These are phyloP conservation scores for Acropternis orthonyx DNA, from an alignment of 2,797 vertebrate genomes.

Conservation along the genomic window DNA sequence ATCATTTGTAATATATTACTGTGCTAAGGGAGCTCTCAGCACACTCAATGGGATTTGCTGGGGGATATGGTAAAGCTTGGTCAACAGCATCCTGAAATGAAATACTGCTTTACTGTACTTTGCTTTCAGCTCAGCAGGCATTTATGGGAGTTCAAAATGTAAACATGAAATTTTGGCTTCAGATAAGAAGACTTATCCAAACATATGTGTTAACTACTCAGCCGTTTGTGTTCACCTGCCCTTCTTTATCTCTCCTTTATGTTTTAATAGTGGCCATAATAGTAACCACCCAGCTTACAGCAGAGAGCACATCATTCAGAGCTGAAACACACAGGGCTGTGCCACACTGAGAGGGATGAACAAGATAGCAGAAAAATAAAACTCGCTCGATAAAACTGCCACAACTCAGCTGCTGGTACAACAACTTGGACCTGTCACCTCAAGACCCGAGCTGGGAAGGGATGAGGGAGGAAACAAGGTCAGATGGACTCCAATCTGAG, in stretches of 20 bases:
- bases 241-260: slow-evolving; percentile 11
- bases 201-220: not conserved
- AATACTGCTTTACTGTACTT: not conserved
- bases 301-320: not conserved
- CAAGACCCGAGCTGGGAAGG: not conserved
- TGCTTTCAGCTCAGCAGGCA: not conserved
- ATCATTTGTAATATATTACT: not conserved
- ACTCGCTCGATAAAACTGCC: not conserved
- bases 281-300: not conserved
- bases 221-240: not conserved
- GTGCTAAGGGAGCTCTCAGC: not conserved
- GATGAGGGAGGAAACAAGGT: not conserved
- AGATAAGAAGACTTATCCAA: not conserved
- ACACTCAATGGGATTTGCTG: accelerated
- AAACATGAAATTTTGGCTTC: not conserved
- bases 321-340: not conserved
- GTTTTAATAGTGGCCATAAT: not conserved
- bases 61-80: not conserved
- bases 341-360: not conserved
- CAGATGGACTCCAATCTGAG: not conserved
- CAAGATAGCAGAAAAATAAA: not conserved
- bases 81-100: not conserved
- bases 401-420: not conserved
- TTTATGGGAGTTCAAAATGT: not conserved
- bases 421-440: not conserved